Percentiles rank a stretch among this genome's conserved stretches.
These are phyloP conservation scores for Calycopis cecrops DNA, from an alignment of 1,140 invertebrate species.

Conservation along the genomic window DNA sequence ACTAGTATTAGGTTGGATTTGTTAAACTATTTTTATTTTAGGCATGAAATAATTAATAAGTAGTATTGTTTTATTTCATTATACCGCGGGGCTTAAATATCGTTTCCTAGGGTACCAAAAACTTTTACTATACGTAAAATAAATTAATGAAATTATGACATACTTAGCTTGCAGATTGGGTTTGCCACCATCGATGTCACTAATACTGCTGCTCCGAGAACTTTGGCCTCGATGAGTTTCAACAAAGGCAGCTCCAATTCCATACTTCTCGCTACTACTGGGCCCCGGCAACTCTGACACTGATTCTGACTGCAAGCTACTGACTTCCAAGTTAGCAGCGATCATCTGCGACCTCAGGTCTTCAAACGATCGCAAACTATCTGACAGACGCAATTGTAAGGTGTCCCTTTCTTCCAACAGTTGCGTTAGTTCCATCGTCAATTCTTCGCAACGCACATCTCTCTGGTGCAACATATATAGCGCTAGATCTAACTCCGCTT, in stretches of 20 bases:
- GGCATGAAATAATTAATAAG: no score
- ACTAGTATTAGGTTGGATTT: no score
- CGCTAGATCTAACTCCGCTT: conserved; percentile 86
- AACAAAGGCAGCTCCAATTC: conserved; percentile 32
- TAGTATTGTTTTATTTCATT: no score
- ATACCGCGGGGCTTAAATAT: not conserved
- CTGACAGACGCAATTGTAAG: conserved; percentile 86
- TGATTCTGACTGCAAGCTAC: conserved; percentile 37
- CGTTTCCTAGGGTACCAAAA: not conserved
- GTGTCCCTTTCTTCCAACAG: conserved; percentile 90
- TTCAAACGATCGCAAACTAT: conserved; percentile 84
- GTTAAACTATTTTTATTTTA: no score
- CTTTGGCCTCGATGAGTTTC: conserved; percentile 51
- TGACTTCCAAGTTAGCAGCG: conserved; percentile 32
- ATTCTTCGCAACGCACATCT: conserved; percentile 91
- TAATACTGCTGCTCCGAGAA: conserved; percentile 59
- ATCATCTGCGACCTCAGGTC: conserved; percentile 66
- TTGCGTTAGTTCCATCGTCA: conserved; percentile 89
- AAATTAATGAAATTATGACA: conserved; percentile 28
- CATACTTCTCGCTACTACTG: conserved; percentile 39
- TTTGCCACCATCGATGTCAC: conserved; percentile 55
- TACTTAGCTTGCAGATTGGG: conserved; percentile 66
- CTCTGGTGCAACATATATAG: conserved; percentile 90
- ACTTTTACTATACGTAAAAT: not conserved
- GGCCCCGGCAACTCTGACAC: conserved; percentile 43